phyloP scores from a whole-genome alignment of 2,888 invertebrate genomes.

The Pardosa pseudoannulata region DNA sequence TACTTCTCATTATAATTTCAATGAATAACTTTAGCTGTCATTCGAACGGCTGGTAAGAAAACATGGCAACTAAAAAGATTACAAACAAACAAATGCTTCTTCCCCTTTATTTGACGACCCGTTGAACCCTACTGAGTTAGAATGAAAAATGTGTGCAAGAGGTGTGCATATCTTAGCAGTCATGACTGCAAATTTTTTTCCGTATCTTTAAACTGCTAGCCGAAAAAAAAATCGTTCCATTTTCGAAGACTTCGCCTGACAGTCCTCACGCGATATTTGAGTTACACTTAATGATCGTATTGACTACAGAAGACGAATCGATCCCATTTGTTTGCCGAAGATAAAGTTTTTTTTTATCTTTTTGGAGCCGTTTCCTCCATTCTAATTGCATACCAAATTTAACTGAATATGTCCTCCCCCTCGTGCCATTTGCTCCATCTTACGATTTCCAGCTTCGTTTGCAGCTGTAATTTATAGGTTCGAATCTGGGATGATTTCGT shows the following conservation, averaged over 20 bases:
- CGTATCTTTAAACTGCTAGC: conserved; percentile 44
- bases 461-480: background rate
- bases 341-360: conserved; percentile 50
- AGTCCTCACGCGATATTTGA: conserved; percentile 68
- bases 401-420: conserved; percentile 34
- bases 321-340: conserved; percentile 63
- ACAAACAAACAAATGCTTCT: conserved; percentile 45
- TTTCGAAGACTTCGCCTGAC: conserved; percentile 67
- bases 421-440: background rate
- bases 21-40: conserved; percentile 16
- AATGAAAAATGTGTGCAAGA: conserved; percentile 49
- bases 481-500: background rate
- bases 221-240: conserved; percentile 39
- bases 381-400: conserved; percentile 65
- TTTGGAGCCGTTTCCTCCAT: conserved; percentile 26
- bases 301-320: conserved; percentile 64
- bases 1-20: conserved; percentile 20
- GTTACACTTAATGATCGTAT: conserved; percentile 72
- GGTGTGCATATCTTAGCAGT: conserved; percentile 63
- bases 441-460: conserved; percentile 3
- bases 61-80: conserved; percentile 39
- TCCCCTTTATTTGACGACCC: conserved; percentile 18
- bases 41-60: conserved; percentile 20
- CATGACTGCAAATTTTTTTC: conserved; percentile 41
- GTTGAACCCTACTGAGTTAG: conserved; percentile 30